Evolutionary conservation across 2,888 invertebrate genomes (phyloP).

Genomic region (Operophtera brumata): DNA sequence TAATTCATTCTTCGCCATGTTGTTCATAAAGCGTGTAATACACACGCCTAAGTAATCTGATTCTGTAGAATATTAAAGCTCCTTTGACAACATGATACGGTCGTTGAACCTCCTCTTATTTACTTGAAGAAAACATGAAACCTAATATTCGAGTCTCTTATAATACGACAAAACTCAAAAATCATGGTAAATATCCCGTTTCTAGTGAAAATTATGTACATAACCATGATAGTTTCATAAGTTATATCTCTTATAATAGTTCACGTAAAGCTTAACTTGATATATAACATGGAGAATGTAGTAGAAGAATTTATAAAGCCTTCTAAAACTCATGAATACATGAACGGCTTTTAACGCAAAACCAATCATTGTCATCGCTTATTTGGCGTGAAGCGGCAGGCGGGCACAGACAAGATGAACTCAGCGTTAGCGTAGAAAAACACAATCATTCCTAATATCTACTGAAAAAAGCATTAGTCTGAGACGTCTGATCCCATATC

Average conservation of each 20-base stretch:
- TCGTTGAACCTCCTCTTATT: conserved; percentile 2
- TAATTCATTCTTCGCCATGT: too few relatives aligned
- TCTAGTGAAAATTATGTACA: too few relatives aligned
- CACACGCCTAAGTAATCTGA: conserved; percentile 4
- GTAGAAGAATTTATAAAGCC: background rate
- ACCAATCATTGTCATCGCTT: too few relatives aligned
- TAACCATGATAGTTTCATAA: too few relatives aligned
- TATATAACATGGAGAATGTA: background rate
- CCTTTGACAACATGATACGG: conserved; percentile 1
- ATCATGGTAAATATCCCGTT: too few relatives aligned
- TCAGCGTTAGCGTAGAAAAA: too few relatives aligned
- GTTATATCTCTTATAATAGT: too few relatives aligned
- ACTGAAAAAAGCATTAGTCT: too few relatives aligned
- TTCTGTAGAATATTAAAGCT: conserved; percentile 2
- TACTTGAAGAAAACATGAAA: background rate
- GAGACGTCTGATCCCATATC: too few relatives aligned
- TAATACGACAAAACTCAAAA: too few relatives aligned
- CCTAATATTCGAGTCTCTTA: background rate
- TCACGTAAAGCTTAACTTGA: background rate
- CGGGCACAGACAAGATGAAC: background rate
- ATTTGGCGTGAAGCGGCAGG: background rate
- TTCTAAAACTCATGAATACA: too few relatives aligned
- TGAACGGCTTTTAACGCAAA: background rate
- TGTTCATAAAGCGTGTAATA: background rate
- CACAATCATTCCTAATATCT: too few relatives aligned